Base-by-base conservation (phyloP, 2,113 vertebrate genomes). In the Plotosus lineatus region DNA sequence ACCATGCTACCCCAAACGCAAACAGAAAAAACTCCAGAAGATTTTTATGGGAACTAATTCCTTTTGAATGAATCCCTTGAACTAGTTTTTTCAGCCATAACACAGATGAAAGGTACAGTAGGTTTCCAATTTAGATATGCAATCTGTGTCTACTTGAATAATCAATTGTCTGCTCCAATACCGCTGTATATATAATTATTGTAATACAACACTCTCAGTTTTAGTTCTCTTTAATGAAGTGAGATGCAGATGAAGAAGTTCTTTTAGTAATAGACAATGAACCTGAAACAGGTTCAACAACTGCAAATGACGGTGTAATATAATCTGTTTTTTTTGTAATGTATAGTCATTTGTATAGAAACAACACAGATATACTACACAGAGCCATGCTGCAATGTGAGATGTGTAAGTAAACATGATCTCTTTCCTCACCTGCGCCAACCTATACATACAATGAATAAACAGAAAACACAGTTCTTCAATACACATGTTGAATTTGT, bases 201-300 rank as follows among this genome's bases (percentile, higher is more conserved):
- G 23, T 75, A 74, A 73, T 28, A 53, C 7, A 33, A 51, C 11
- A 66, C 46, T 12, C 15, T 40, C 15, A 36, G 21, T 42, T 42
- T 12, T 38, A 28, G 17, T 10, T 50, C 50, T 23, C 2, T 7
- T 40, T 46, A 42, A 63, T 46, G 21, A 79, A 8, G 48, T 11
- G 23, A 63, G 26, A 65, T 61, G 26, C 53, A 40, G 42, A 60
- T 9, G 33, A 83, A 40, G 7, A 46, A 12, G 42, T 48, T 31
- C 5, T 4, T 17, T 68, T 71, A 76, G n/a, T 1, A 12, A 71
- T 23, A 19, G 17, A 79, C 44, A 48, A 40, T 46, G 55, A 33
- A 44, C 36, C 79, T 65, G 53, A 65, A 77, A 84, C 78, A 26
- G 75, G 74, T 81, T 81, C 8, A 19, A 38, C 10, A 65, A 50